phyloP scores from a whole-genome alignment of 2,888 invertebrate species.

The Drosophila subsilvestris region DNA sequence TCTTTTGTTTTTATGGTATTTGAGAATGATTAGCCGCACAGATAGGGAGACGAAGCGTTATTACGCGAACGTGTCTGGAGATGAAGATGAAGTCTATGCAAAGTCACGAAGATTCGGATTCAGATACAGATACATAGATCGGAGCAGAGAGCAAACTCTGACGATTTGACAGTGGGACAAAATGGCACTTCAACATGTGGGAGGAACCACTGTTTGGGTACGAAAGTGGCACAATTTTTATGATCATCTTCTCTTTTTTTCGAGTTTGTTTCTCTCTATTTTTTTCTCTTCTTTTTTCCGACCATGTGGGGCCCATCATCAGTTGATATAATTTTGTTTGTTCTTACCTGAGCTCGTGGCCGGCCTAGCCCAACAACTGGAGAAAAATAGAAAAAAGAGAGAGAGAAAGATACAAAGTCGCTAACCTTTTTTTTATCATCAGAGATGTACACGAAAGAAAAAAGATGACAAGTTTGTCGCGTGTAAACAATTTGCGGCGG shows the following conservation, averaged over 20 bases:
- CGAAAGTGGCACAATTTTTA: constrained; percentile 65
- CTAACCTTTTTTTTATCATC: constrained; percentile 72
- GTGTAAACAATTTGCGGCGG: constrained; percentile 74
- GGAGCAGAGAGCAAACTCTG: constrained; percentile 51
- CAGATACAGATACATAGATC: constrained; percentile 6
- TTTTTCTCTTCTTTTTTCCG: not conserved
- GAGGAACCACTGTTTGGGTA: constrained; percentile 1
- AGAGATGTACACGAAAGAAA: constrained; percentile 48
- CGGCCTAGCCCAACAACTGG: constrained; percentile 70
- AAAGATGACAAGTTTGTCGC: constrained; percentile 76
- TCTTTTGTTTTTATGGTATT: constrained; percentile 71
- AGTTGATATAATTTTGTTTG: constrained; percentile 12
- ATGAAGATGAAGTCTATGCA: constrained; percentile 20
- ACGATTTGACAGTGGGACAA: constrained; percentile 29
- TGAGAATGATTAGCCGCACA: constrained; percentile 71
- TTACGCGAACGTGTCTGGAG: constrained; percentile 61
- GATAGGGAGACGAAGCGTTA: constrained; percentile 65
- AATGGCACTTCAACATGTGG: constrained; percentile 3
- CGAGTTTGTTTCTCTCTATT: not conserved
- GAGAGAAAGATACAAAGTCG: constrained; percentile 53
- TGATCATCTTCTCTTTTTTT: constrained; percentile 44
- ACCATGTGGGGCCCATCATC: constrained; percentile 5
- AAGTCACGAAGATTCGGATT: not conserved
- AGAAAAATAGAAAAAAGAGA: constrained; percentile 2
- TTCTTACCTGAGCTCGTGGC: constrained; percentile 40